Percentiles rank a stretch among this genome's conserved stretches.
Evolutionary conservation across 2,888 invertebrate species (phyloP).

Genomic region (Chrysomela aeneicollis): DNA sequence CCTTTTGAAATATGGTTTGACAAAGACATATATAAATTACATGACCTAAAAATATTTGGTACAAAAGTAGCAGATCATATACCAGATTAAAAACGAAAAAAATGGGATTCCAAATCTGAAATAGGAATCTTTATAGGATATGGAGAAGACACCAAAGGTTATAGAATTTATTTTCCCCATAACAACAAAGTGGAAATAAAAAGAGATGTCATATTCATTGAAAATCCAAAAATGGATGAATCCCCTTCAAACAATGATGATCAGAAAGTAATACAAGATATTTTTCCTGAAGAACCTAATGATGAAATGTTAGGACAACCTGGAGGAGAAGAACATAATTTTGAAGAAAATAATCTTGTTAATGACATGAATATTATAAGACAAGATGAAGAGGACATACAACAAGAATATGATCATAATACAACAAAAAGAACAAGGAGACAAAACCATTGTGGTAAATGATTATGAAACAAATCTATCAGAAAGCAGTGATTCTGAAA

Average conservation of each 20-base stretch:
- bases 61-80: slow-evolving; percentile 24
- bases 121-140: slow-evolving; percentile 28
- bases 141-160: slow-evolving; percentile 33
- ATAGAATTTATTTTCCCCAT: slow-evolving; percentile 28
- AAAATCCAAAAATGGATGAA: not conserved
- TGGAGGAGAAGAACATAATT: slow-evolving; percentile 4
- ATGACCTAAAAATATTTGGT: slow-evolving; percentile 25
- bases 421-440: slow-evolving; percentile 8
- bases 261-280: slow-evolving; percentile 10
- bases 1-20: slow-evolving; percentile 29
- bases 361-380: not conserved
- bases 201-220: slow-evolving; percentile 23
- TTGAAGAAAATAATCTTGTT: slow-evolving; percentile 7
- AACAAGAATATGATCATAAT: not conserved
- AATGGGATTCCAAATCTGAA: slow-evolving; percentile 29
- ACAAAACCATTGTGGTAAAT: slow-evolving; percentile 22
- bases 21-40: slow-evolving; percentile 20
- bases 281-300: slow-evolving; percentile 4
- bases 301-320: slow-evolving; percentile 6
- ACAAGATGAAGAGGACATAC: slow-evolving; percentile 11
- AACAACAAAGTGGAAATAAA: slow-evolving; percentile 25
- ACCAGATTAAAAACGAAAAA: slow-evolving; percentile 26
- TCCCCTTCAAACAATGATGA: not conserved
- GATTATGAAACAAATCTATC: slow-evolving; percentile 15
- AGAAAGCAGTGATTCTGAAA: not conserved